These are phyloP conservation scores for Bothrops jararaca DNA, from an alignment of 2,113 vertebrate species.

Conservation along the genomic window DNA sequence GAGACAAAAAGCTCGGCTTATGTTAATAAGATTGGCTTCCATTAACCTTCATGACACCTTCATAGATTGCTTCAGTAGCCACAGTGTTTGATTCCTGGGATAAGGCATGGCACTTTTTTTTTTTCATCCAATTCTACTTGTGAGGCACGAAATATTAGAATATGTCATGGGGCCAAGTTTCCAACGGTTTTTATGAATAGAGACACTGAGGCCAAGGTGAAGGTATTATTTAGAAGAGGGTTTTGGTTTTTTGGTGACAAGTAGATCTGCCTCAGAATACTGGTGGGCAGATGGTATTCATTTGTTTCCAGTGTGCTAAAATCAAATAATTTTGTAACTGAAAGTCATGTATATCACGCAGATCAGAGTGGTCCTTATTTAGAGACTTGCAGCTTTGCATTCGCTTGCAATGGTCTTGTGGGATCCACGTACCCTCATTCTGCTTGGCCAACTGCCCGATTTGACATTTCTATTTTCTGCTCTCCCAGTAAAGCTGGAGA, in stretches of 20 bases:
- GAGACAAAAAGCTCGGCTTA: background rate
- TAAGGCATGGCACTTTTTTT: background rate
- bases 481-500: background rate
- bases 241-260: too few relatives aligned
- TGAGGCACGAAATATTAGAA: background rate
- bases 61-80: background rate
- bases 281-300: background rate
- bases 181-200: background rate
- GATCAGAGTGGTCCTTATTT: background rate
- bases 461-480: conserved; percentile 21
- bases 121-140: background rate
- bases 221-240: background rate
- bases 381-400: background rate
- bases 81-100: background rate
- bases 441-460: background rate
- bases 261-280: background rate
- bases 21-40: background rate
- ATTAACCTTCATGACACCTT: background rate
- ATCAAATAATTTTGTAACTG: background rate
- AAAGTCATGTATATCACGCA: background rate
- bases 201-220: background rate
- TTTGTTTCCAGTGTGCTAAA: background rate
- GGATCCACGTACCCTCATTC: background rate
- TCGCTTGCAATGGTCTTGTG: background rate
- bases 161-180: background rate